Conservation (phyloP, 2,888 invertebrate genomes). For the Prenolepis imparis region DNA sequence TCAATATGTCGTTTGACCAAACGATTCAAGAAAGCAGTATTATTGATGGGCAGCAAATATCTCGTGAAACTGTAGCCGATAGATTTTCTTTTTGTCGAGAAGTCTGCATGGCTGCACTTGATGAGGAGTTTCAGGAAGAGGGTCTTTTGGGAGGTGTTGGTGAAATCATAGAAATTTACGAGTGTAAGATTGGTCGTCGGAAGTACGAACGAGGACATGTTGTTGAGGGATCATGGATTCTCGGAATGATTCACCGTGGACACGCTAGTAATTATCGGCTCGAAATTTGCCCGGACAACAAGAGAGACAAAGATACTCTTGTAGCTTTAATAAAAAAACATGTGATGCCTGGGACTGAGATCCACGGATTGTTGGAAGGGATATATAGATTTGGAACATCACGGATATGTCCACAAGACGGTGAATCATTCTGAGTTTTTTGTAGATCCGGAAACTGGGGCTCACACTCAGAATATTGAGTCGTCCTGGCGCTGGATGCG, state of each 20-base stretch:
- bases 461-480: too few relatives aligned
- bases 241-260: slow-evolving; percentile 13
- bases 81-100: neutral
- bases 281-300: slow-evolving; percentile 10
- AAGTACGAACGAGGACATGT: neutral
- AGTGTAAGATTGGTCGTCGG: slow-evolving; percentile 7
- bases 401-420: too few relatives aligned
- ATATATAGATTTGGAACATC: neutral
- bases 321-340: slow-evolving; percentile 1
- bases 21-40: neutral
- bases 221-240: slow-evolving; percentile 13
- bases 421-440: too few relatives aligned
- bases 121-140: neutral
- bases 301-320: neutral
- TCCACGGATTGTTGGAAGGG: neutral
- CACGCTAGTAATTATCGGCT: neutral
- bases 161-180: neutral
- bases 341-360: neutral
- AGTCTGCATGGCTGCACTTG: neutral
- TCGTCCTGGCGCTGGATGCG: too few relatives aligned
- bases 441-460: too few relatives aligned
- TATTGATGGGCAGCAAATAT: neutral
- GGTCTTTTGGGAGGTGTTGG: neutral
- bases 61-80: neutral
- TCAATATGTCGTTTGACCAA: neutral